Evolutionary conservation across 2,797 vertebrate species (phyloP).

Genomic region (Gephyroberyx darwinii): DNA sequence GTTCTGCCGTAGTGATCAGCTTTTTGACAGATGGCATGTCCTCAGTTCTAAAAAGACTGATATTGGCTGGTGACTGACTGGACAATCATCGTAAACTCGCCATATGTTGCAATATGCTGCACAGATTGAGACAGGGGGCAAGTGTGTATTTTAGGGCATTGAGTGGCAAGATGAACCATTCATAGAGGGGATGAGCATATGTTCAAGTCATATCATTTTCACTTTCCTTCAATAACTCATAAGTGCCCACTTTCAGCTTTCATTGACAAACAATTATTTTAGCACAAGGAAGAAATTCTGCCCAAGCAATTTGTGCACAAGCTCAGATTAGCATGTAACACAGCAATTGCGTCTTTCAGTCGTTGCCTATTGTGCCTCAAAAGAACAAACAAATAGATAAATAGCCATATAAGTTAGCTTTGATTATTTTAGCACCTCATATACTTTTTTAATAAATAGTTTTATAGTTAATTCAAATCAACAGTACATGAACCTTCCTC

Average conservation of each 20-base stretch:
- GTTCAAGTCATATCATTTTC: conserved; percentile 54
- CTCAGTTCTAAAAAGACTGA: conserved; percentile 71
- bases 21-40: conserved; percentile 75
- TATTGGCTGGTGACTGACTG: conserved; percentile 72
- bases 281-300: conserved; percentile 18
- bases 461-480: not conserved
- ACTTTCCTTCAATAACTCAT: conserved; percentile 48
- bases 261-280: not conserved
- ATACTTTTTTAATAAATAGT: too few species aligned
- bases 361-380: not conserved
- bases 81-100: conserved; percentile 72
- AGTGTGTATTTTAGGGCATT: conserved; percentile 66
- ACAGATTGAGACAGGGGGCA: conserved; percentile 68
- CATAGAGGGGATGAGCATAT: conserved; percentile 66
- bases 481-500: not conserved
- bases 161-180: conserved; percentile 61
- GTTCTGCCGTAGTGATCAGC: conserved; percentile 49
- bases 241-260: conserved; percentile 26
- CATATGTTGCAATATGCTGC: conserved; percentile 77
- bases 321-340: not conserved
- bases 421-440: not conserved
- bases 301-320: not conserved
- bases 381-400: not conserved
- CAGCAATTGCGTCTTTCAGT: not conserved
- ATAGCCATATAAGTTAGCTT: not conserved